Evolutionary conservation across 1,140 invertebrate genomes (phyloP), one percentile per base, ranked within the genome.

Genomic region (Copidosoma floridanum): DNA sequence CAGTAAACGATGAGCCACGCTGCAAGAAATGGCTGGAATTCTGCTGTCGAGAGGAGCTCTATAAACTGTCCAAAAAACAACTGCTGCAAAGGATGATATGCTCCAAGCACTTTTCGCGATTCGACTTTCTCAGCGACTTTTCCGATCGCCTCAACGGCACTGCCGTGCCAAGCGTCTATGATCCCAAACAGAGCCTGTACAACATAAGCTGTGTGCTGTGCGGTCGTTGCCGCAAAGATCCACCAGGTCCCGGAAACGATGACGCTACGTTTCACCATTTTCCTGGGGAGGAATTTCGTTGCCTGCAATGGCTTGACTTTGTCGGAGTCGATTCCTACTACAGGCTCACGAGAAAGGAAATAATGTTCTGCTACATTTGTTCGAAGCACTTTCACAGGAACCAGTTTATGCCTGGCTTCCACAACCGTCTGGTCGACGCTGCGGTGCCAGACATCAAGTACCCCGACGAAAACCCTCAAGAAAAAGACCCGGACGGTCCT

Each of bases 321-420:
- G 78, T 80, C 20, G 79, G 79, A 0, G 72, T 79, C 2, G 73
- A 76, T 56, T 81, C 79, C 0, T 81, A 81, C 61, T 81, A 79
- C 16, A 72, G 79, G 38, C 56, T 81, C 0, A 81, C 79, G 0
- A 69, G 79, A 44, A 81, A 80, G 47, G 79, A 81, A 67, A 81
- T 80, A 20, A 68, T 81, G 14, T 81, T 75, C 43, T 81, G 79
- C 65, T 81, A 78, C 37, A 81, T 81, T 27, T 81, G 79, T 55
- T 81, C 79, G 0, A 76, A 79, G 32, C 79, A 81, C 54, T 81
- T 81, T 57, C 74, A 78, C 40, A 62, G 48, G 20, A 71, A 70
- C 5, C 79, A 81, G 41, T 80, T 79, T 50, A 59, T 76, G n/a
- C 43, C 63, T 32, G 74, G 73, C 40, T 79, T 71, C 44, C 61